A percentile compares a stretch with the other conserved stretches of the same genome.
Evolutionary conservation across 2,113 vertebrate genomes (phyloP).

Genomic region (Chloroceryle aenea): DNA sequence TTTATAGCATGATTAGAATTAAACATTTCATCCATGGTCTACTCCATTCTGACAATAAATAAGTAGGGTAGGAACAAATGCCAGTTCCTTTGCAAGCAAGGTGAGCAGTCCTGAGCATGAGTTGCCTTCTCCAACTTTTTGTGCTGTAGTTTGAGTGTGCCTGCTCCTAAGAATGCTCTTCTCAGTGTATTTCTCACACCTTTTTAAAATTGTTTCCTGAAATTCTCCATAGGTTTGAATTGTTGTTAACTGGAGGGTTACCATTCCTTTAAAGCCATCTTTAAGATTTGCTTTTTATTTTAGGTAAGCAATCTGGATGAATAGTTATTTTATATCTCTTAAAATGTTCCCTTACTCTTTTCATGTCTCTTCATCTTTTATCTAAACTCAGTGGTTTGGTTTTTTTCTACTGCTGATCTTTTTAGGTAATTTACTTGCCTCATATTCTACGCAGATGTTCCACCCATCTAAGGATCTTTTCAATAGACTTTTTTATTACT

Average conservation of each 20-base stretch:
- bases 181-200: background rate
- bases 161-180: background rate
- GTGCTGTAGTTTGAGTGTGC: background rate
- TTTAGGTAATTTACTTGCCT: conserved; percentile 32
- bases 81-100: background rate
- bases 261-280: background rate
- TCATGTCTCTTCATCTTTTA: conserved; percentile 8
- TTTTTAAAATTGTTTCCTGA: background rate
- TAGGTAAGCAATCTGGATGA: background rate
- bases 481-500: background rate
- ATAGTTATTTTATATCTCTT: background rate
- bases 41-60: background rate
- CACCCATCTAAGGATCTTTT: conserved; percentile 12
- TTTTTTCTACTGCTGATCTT: background rate
- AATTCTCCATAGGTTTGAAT: background rate
- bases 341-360: background rate
- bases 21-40: background rate
- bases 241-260: background rate
- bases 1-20: background rate
- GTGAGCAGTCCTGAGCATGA: background rate
- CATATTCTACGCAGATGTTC: background rate
- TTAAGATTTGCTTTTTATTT: background rate
- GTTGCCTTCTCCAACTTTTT: background rate
- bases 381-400: background rate
- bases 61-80: background rate